These are phyloP conservation scores for Myiozetetes cayanensis DNA, from an alignment of 2,113 vertebrate genomes.

Conservation along the genomic window DNA sequence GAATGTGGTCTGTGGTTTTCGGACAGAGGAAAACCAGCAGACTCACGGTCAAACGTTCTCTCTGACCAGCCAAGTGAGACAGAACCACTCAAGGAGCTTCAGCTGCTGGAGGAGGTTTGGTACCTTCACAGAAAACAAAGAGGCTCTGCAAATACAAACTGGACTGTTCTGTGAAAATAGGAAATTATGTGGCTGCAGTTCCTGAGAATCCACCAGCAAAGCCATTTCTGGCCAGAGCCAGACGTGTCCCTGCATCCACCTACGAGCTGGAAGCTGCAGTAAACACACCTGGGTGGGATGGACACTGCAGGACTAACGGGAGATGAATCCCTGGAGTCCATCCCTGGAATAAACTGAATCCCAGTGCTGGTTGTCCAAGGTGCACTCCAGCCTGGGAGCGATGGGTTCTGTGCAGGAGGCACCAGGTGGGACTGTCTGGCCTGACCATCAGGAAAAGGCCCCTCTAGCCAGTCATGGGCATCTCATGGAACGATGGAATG, in stretches of 20 bases:
- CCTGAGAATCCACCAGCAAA: not conserved
- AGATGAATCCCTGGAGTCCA: not conserved
- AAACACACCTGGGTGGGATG: not conserved
- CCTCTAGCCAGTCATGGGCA: too few species aligned
- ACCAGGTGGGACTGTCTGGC: not conserved
- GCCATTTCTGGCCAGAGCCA: not conserved
- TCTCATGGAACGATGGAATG: not conserved
- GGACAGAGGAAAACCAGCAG: not conserved
- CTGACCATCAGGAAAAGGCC: not conserved
- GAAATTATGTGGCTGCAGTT: not conserved
- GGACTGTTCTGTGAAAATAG: not conserved
- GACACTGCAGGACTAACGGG: not conserved
- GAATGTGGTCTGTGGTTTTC: not conserved
- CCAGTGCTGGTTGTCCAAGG: not conserved
- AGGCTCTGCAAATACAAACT: not conserved
- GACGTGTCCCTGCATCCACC: not conserved
- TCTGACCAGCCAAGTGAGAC: not conserved
- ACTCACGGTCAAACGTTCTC: not conserved
- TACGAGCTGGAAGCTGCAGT: fast-evolving
- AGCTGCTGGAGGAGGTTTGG: not conserved
- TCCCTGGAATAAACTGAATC: not conserved
- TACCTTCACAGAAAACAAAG: not conserved
- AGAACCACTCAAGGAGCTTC: not conserved
- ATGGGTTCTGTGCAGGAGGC: not conserved
- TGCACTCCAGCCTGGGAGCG: fast-evolving